Conservation (phyloP, 2,888 invertebrate genomes). For the Ganaspis brasiliensis region DNA sequence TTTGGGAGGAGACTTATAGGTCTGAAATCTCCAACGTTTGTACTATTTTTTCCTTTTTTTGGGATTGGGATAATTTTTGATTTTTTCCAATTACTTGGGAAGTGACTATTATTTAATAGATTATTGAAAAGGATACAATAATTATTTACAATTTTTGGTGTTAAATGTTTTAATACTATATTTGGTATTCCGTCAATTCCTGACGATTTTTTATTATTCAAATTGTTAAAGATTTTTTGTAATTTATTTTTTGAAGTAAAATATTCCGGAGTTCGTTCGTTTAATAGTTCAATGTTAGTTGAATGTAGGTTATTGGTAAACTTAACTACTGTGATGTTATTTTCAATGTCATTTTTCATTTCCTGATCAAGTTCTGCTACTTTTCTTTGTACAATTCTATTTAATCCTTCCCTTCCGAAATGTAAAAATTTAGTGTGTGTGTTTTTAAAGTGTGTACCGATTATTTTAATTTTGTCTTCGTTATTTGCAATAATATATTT, state of each 20-base stretch:
- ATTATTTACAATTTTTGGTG: background rate
- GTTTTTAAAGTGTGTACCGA: background rate
- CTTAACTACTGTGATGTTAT: background rate
- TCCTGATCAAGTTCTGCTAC: background rate
- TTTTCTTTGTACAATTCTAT: background rate
- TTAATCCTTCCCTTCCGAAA: background rate
- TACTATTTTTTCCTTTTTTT: constrained; percentile 5
- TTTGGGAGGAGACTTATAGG: background rate
- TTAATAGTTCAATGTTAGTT: background rate
- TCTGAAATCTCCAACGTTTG: background rate
- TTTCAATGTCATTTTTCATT: constrained; percentile 1
- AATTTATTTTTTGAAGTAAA: background rate
- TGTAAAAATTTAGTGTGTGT: background rate
- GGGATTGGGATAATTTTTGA: background rate
- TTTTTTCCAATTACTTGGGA: background rate
- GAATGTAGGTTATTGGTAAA: background rate
- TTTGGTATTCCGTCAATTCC: background rate
- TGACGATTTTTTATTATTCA: constrained; percentile 4
- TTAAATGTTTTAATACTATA: background rate
- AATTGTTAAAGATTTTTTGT: background rate
- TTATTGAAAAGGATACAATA: background rate
- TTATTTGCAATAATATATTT: background rate
- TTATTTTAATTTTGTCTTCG: constrained; percentile 19
- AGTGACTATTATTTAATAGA: background rate
- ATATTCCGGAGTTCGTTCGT: background rate